Evolutionary conservation across 2,888 invertebrate genomes (phyloP), one percentile per base, ranked within the genome.

Genomic region (Glaucopsyche alexis): DNA sequence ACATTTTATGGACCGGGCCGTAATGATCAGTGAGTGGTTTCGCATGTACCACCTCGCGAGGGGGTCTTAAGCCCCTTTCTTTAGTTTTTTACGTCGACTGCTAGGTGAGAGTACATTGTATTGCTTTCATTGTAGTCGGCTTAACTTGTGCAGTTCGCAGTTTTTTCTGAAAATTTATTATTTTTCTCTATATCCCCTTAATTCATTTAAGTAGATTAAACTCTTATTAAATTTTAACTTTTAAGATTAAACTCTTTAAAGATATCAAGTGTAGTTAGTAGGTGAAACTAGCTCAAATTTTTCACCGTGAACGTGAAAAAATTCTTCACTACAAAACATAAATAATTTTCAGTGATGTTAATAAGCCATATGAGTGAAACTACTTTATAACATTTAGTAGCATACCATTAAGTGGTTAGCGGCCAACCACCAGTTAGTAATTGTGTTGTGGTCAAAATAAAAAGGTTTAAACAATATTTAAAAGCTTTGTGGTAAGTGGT

Each of bases 1-100:
- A 75, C 74, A 74, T 74, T 76, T 75, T 76, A 76, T 76, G 74
- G 77, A 75, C 71, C 73, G 81, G 47, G 47, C 69, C 29, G 47
- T 87, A 86, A 87, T 87, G 42, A 80, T 81, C 79, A 76, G 83
- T 87, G 90, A 90, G 90, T 90, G 90, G 89, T 86, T 90, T 90
- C 86, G 82, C 89, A 83, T 90, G 90, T 90, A 75, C 78, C 86
- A 86, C 88, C 88, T 86, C 85, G 82, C 79, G 81, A 80, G 82
- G 85, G 78, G 76, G 77, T 65, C 75, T 78, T 80, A 84, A 82
- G 84, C 82, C 86, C 85, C 82, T 76, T 84, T 87, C 86, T 85
- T 86, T 85, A 87, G 85, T 88, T 90, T 89, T 90, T 90, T 89
- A 86, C 83, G 77, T 77, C 81, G 76, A 77, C 78, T 77, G 79